A percentile compares a stretch with the other conserved stretches of the same genome.
Evolutionary conservation across 1,140 invertebrate species (phyloP).

Genomic region (Procambarus clarkii): DNA sequence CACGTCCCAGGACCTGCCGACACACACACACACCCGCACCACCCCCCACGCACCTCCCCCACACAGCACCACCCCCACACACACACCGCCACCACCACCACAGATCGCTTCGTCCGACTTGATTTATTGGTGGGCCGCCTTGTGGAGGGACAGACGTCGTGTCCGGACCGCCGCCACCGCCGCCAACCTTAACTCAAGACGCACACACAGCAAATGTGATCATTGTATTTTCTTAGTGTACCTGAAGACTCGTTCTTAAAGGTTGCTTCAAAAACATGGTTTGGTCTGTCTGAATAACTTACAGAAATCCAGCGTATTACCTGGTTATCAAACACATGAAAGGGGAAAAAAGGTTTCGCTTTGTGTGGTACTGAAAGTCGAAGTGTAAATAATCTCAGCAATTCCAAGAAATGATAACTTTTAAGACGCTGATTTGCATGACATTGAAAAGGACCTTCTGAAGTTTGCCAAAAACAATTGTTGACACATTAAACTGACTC

Average conservation of each 20-base stretch:
- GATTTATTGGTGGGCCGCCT: constrained; percentile 27
- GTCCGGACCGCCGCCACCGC: neutral
- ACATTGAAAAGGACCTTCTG: too few species aligned
- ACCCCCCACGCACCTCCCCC: neutral
- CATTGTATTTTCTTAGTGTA: too few species aligned
- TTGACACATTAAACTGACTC: too few species aligned
- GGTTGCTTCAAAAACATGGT: too few species aligned
- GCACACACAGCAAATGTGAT: neutral
- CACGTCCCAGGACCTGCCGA: neutral
- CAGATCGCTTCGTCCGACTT: neutral
- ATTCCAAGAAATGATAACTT: too few species aligned
- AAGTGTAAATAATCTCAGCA: too few species aligned
- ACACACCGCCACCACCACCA: neutral
- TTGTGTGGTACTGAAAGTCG: neutral
- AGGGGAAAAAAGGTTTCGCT: neutral
- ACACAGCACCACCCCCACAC: neutral
- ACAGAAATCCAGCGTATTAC: too few species aligned
- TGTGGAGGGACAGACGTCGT: neutral
- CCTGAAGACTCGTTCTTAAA: too few species aligned
- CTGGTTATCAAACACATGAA: too few species aligned
- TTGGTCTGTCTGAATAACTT: too few species aligned
- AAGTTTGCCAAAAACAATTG: too few species aligned
- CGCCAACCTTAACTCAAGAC: neutral
- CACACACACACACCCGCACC: neutral
- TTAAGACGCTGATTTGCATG: too few species aligned